Evolutionary conservation across 2,113 vertebrate genomes (phyloP).

Genomic region (Grantiella picta): DNA sequence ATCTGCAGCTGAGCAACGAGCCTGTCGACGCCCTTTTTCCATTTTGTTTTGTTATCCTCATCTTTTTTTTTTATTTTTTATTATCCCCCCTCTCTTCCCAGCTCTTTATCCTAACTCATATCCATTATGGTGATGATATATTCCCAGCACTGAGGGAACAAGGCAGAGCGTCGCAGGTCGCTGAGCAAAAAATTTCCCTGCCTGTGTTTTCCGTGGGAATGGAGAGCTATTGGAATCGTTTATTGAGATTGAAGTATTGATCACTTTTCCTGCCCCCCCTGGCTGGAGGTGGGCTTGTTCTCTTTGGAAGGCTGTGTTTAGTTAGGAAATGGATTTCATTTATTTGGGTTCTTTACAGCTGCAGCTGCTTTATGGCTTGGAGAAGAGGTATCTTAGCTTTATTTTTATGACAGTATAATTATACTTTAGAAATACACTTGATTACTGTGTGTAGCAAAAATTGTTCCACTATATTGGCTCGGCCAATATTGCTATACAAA

Average conservation of each 20-base stretch:
- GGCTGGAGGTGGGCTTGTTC: slow-evolving; percentile 65
- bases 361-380: slow-evolving; percentile 74
- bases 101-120: slow-evolving; percentile 61
- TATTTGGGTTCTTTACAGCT: slow-evolving; percentile 76
- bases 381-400: slow-evolving; percentile 86
- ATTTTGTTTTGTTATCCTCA: neutral
- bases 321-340: slow-evolving; percentile 75
- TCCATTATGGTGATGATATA: slow-evolving; percentile 83
- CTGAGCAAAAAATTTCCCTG: slow-evolving; percentile 75
- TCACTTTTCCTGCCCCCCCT: slow-evolving; percentile 76
- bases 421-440: slow-evolving; percentile 92
- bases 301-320: slow-evolving; percentile 52
- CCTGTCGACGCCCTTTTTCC: neutral
- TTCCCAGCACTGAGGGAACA: slow-evolving; percentile 71
- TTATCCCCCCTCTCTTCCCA: neutral
- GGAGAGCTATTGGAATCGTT: slow-evolving; percentile 87
- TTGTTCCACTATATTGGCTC: slow-evolving; percentile 88
- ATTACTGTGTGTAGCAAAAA: slow-evolving; percentile 80
- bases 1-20: slow-evolving; percentile 68
- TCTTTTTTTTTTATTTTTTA: neutral
- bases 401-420: slow-evolving; percentile 96
- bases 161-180: slow-evolving; percentile 79
- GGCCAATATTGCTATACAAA: slow-evolving; percentile 96
- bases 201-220: slow-evolving; percentile 76
- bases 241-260: slow-evolving; percentile 94